phyloP scores from a whole-genome alignment of 1,140 invertebrate genomes.

The Plutomurus gul region DNA sequence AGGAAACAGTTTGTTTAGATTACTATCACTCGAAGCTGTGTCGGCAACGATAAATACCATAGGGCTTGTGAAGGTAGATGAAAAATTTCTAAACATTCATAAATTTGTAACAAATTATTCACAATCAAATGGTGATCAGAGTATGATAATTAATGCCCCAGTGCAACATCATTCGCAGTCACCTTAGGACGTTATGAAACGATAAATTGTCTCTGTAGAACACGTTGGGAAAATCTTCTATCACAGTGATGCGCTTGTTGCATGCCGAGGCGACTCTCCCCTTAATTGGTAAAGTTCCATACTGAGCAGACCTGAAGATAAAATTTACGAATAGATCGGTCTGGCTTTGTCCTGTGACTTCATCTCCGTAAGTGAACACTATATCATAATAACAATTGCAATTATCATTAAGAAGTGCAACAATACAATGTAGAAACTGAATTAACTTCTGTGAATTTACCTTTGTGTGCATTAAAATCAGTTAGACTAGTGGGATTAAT shows the following conservation, averaged over 20 bases:
- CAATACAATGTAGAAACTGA: neutral
- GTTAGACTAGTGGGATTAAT: conserved; percentile 39
- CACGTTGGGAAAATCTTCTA: conserved; percentile 49
- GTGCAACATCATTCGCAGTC: no score
- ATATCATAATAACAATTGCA: neutral
- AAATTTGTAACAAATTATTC: neutral
- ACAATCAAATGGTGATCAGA: neutral
- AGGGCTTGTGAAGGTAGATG: neutral
- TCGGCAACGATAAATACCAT: conserved; percentile 48
- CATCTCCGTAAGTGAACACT: neutral
- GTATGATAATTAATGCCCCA: no score
- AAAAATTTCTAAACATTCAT: neutral
- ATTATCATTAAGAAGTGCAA: neutral
- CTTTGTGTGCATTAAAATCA: conserved; percentile 19
- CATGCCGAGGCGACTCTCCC: neutral
- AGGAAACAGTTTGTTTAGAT: conserved; percentile 41
- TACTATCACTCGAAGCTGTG: conserved; percentile 15
- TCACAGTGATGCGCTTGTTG: neutral
- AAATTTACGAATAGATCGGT: conserved; percentile 45
- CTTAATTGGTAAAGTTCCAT: conserved; percentile 43
- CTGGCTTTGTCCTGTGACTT: conserved; percentile 32
- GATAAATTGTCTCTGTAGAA: conserved; percentile 33
- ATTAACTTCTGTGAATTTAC: neutral
- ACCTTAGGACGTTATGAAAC: conserved; percentile 47
- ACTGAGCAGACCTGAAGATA: conserved; percentile 44